A percentile compares a stretch with the other conserved stretches of the same genome.
These are phyloP conservation scores for Diglossa cyanea DNA, from an alignment of 2,797 vertebrate species.

Conservation along the genomic window DNA sequence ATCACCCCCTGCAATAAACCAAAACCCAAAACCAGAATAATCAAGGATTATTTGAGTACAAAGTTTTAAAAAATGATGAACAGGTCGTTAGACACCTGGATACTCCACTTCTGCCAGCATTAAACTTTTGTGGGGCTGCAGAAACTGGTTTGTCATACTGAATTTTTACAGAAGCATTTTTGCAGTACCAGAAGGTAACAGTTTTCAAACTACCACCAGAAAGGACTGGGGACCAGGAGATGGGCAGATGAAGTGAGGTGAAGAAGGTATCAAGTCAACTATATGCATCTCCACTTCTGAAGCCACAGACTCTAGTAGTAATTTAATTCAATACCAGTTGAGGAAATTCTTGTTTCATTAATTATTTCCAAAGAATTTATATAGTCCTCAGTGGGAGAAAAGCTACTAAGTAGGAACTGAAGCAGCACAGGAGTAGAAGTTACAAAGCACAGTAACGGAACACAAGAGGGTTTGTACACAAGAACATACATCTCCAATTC, in stretches of 20 bases:
- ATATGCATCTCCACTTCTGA: background rate
- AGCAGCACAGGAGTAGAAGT: background rate
- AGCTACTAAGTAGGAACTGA: background rate
- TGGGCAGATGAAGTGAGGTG: background rate
- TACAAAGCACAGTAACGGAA: background rate
- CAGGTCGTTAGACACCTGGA: background rate
- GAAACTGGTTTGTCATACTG: background rate
- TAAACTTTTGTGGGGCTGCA: background rate
- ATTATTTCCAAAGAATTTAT: background rate
- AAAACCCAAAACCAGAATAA: background rate
- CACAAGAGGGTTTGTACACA: rapidly evolving
- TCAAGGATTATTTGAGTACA: background rate
- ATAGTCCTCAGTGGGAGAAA: background rate
- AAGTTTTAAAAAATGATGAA: background rate
- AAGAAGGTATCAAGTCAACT: background rate
- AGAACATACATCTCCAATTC: background rate
- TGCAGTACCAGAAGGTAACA: background rate
- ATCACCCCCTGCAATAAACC: rapidly evolving
- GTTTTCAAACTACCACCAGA: background rate
- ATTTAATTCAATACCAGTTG: background rate
- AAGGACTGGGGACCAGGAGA: background rate
- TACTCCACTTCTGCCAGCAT: background rate
- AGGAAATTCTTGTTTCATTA: conserved; percentile 14
- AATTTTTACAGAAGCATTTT: background rate
- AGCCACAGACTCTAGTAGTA: background rate